phyloP scores from a whole-genome alignment of 2,888 invertebrate genomes.

The Chrysolina americana region DNA sequence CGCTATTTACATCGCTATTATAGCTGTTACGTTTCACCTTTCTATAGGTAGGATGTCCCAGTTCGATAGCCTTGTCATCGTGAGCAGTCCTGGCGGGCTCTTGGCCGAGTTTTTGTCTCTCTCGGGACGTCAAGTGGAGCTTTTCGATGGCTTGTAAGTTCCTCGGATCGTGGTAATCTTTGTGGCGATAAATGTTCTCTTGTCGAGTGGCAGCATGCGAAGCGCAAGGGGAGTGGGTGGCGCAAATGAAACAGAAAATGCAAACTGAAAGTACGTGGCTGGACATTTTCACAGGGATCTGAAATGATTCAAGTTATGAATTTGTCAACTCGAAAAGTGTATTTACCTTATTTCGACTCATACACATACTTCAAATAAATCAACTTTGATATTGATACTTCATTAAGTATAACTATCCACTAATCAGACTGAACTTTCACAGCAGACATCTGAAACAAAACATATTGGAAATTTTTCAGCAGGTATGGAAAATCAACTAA shows the following conservation, averaged over 20 bases:
- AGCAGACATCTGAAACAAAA: not conserved
- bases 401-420: not conserved
- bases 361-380: constrained; percentile 4
- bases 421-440: not conserved
- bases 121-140: constrained; percentile 47
- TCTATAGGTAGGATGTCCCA: constrained; percentile 32
- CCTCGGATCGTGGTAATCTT: constrained; percentile 53
- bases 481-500: too few species aligned
- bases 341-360: constrained; percentile 8
- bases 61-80: constrained; percentile 25
- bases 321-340: not conserved
- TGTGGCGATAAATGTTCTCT: constrained; percentile 52
- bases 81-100: constrained; percentile 9
- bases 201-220: constrained; percentile 73
- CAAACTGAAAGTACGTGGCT: constrained; percentile 85
- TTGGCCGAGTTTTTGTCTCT: constrained; percentile 52
- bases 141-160: constrained; percentile 47
- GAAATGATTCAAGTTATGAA: not conserved
- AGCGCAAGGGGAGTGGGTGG: constrained; percentile 82
- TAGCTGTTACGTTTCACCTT: constrained; percentile 49
- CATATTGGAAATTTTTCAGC: not conserved
- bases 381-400: not conserved
- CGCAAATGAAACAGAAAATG: constrained; percentile 86
- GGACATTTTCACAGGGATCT: constrained; percentile 66
- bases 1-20: constrained; percentile 55